Evolutionary conservation across 2,888 invertebrate genomes (phyloP), one percentile per base, ranked within the genome.

Genomic region (Cephus sareptanus): DNA sequence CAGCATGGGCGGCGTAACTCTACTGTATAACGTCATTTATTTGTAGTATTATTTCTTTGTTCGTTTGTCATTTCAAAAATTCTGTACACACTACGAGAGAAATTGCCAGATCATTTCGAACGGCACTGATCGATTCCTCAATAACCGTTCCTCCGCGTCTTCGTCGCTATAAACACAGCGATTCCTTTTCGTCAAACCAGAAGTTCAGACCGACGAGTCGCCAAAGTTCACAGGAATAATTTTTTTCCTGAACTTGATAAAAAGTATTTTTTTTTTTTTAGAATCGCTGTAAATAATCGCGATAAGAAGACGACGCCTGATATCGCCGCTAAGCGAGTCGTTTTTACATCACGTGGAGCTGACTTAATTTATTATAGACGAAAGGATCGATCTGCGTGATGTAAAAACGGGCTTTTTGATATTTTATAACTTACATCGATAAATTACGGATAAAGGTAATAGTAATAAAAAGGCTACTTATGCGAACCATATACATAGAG

Each of bases 401-500:
- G 75, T 78, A 75, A 75, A 78, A 78, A 78, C 71, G 56, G 68
- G 70, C 75, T 34, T n/a, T 33, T 74, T 34, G 74, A 80, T 83
- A 79, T 31, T 68, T 70, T 40, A 79, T 71, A 30, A 73, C 77
- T 81, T 84, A 83, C 69, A 82, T 81, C 77, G 81, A 85, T 78
- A 82, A 84, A 83, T 86, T 84, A 85, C 76, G 11, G 34, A 76
- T 31, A 83, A 81, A 85, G 76, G 79, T 81, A 83, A 78, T 81
- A 83, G 79, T 86, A 85, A 85, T 81, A 83, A 85, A 76, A 84
- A 85, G 77, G 75, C 85, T 87, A 86, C 83, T 85, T 85, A 84
- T 83, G 75, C 84, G 81, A 82, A 83, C 79, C 83, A 82, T 86
- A 70, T 83, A 81, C 81, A 83, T 76, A 81, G 83, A 82, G 81